Evolutionary conservation across 2,797 vertebrate species (phyloP).

Genomic region (Aplochiton taeniatus): DNA sequence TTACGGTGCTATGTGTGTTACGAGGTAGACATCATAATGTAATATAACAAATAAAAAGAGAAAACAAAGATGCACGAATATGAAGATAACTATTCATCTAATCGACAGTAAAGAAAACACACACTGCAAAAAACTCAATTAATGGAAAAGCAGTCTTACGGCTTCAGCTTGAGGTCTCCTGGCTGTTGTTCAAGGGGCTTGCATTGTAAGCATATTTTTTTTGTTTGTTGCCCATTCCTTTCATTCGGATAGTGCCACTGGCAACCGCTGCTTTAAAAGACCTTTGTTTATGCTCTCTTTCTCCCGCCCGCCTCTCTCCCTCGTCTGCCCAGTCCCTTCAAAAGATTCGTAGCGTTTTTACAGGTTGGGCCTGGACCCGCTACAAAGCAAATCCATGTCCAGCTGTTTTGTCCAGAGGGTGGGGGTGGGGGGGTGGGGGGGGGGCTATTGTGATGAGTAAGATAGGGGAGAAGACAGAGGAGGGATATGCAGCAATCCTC

Average conservation of each 20-base stretch:
- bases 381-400: constrained; percentile 65
- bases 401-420: constrained; percentile 65
- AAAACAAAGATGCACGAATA: no score
- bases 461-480: constrained; percentile 11
- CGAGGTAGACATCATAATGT: no score
- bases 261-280: constrained; percentile 69
- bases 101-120: constrained; percentile 19
- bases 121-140: constrained; percentile 34
- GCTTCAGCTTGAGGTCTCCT: constrained; percentile 50
- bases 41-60: no score
- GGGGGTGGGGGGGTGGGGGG: constrained; percentile 20
- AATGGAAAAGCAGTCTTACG: constrained; percentile 43
- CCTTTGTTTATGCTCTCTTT: constrained; percentile 54
- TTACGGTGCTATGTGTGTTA: no score
- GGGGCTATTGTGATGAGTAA: constrained; percentile 38
- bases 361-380: constrained; percentile 68
- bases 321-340: constrained; percentile 51
- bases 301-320: constrained; percentile 44
- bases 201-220: constrained; percentile 71
- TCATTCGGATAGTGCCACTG: constrained; percentile 50
- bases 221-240: constrained; percentile 44
- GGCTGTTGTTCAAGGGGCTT: constrained; percentile 63
- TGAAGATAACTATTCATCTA: constrained; percentile 5
- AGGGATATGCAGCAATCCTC: constrained; percentile 29
- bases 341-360: constrained; percentile 67